Evolutionary conservation across 2,797 vertebrate species (phyloP).

Genomic region (Rhabdophis nuchalis): DNA sequence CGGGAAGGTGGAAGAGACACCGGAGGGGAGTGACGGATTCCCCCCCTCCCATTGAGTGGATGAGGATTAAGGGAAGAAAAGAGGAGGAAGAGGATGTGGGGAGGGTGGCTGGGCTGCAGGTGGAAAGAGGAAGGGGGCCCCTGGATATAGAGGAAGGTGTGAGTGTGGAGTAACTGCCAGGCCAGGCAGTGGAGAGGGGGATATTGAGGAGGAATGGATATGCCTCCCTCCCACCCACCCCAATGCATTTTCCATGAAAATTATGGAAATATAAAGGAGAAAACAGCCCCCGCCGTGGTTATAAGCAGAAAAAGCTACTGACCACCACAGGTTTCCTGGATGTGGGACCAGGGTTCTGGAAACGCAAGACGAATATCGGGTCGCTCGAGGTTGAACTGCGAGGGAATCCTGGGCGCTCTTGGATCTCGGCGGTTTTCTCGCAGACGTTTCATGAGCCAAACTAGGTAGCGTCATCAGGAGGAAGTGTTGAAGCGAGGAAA

Average conservation of each 20-base stretch:
- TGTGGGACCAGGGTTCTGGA: too few species aligned
- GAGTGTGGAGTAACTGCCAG: too few species aligned
- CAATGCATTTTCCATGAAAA: not conserved
- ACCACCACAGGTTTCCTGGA: not conserved
- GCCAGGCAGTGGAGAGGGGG: rapidly evolving
- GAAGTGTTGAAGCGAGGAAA: too few species aligned
- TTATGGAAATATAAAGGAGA: not conserved
- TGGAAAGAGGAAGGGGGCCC: not conserved
- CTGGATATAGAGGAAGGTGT: not conserved
- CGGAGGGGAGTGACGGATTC: not conserved
- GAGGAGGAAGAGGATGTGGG: not conserved
- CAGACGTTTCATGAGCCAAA: too few species aligned
- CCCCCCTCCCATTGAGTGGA: not conserved
- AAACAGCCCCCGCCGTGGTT: too few species aligned
- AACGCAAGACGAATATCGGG: too few species aligned
- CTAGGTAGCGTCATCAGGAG: too few species aligned
- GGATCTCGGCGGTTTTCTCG: too few species aligned
- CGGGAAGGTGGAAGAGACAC: not conserved
- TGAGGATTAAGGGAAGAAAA: not conserved
- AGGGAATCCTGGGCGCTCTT: too few species aligned
- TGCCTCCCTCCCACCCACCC: not conserved
- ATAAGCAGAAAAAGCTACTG: not conserved
- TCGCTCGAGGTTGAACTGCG: too few species aligned
- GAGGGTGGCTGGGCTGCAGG: not conserved
- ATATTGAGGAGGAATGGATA: too few species aligned